Percentiles rank a stretch among this genome's conserved stretches.
phyloP scores from a whole-genome alignment of 1,140 invertebrate genomes.

The Frieseomelitta varia region DNA sequence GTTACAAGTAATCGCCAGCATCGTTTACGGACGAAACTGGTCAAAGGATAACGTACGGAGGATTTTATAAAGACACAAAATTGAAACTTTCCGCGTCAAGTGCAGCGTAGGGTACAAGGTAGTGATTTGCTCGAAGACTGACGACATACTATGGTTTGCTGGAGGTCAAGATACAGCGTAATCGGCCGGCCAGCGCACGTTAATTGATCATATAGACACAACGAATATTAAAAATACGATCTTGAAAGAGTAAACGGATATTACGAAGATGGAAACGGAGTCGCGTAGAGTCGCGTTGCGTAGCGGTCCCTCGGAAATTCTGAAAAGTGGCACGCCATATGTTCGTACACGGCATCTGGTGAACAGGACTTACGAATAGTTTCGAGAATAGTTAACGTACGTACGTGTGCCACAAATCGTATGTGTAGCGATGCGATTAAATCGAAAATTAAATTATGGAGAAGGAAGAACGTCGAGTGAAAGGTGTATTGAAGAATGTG shows the following conservation, averaged over 20 bases:
- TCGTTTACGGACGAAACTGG: not conserved
- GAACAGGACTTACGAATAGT: constrained; percentile 41
- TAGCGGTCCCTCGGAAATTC: constrained; percentile 65
- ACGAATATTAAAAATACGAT: constrained; percentile 2
- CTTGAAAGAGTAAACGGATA: constrained; percentile 8
- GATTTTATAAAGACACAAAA: not conserved
- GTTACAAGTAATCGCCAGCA: not conserved
- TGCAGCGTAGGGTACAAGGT: not conserved
- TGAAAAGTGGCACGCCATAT: constrained; percentile 74
- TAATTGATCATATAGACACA: constrained; percentile 29
- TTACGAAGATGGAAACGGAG: not conserved
- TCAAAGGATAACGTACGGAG: not conserved
- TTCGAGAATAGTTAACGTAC: constrained; percentile 7
- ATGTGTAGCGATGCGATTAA: not conserved
- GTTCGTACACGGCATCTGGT: constrained; percentile 60
- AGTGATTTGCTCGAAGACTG: not conserved
- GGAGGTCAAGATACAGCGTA: constrained; percentile 18
- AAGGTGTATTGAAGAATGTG: too few species aligned
- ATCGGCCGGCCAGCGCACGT: not conserved
- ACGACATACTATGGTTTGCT: not conserved
- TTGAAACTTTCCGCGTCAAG: not conserved
- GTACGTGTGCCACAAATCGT: not conserved
- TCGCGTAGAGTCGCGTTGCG: constrained; percentile 34
- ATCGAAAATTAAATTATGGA: not conserved
- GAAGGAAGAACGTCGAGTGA: not conserved